Conservation (phyloP, 2,797 vertebrate species). For the Uromys caudimaculatus region DNA sequence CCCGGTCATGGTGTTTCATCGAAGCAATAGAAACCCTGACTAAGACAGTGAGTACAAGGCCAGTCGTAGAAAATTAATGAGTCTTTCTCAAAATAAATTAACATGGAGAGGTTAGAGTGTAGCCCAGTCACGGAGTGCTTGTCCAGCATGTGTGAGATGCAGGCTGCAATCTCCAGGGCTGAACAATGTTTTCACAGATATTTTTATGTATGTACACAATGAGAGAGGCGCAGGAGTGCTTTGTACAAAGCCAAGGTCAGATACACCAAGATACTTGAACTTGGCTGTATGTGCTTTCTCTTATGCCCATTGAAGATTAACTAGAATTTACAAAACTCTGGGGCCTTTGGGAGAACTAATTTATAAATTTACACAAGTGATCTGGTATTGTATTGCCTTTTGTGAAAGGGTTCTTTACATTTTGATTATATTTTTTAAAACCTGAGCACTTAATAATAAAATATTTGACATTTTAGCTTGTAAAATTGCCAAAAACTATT, state of each 20-base stretch:
- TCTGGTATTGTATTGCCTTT: neutral
- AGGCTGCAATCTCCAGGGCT: neutral
- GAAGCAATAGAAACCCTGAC: neutral
- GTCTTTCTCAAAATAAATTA: neutral
- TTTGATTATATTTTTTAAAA: conserved; percentile 3
- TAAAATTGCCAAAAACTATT: neutral
- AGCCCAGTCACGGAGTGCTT: neutral
- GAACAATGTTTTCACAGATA: neutral
- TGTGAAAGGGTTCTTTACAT: conserved; percentile 41
- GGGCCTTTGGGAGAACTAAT: neutral
- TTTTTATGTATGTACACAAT: neutral
- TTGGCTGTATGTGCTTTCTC: neutral
- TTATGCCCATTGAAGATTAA: neutral
- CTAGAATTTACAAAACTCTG: conserved; percentile 2
- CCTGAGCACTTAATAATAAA: conserved; percentile 8
- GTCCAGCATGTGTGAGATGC: neutral
- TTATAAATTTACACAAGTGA: neutral
- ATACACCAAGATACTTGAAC: conserved; percentile 12
- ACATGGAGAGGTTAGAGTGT: neutral
- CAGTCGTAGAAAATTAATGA: neutral
- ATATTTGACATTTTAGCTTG: conserved; percentile 46
- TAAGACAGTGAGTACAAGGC: neutral
- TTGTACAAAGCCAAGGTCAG: neutral
- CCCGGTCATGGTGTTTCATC: neutral
- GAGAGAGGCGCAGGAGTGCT: neutral